These are phyloP conservation scores for Drosophila birchii DNA, from an alignment of 2,888 invertebrate species.

Conservation along the genomic window DNA sequence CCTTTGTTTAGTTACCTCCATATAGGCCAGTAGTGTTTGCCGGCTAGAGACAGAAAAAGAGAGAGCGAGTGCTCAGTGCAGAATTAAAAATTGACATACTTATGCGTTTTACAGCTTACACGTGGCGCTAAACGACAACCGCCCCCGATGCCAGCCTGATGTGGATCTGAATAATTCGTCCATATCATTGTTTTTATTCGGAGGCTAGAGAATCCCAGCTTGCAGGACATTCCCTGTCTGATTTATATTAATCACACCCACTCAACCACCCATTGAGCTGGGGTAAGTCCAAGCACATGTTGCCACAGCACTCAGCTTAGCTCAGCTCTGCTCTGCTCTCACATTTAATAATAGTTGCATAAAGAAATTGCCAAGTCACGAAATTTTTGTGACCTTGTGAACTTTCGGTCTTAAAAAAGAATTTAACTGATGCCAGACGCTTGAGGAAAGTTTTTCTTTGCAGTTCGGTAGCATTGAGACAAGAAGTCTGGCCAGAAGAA, in stretches of 20 bases:
- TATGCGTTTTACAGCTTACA: slow-evolving; percentile 65
- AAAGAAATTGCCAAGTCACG: slow-evolving; percentile 40
- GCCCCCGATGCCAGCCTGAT: slow-evolving; percentile 1
- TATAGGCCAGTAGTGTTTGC: slow-evolving; percentile 65
- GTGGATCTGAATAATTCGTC: slow-evolving; percentile 10
- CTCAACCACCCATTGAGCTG: neutral
- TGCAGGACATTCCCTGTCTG: neutral
- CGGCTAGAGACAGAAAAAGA: slow-evolving; percentile 41
- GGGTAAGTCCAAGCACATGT: slow-evolving; percentile 2
- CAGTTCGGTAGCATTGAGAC: slow-evolving; percentile 38
- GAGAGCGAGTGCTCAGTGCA: slow-evolving; percentile 41
- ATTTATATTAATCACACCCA: slow-evolving; percentile 26
- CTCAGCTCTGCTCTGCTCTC: neutral
- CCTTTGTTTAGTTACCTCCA: slow-evolving; percentile 71
- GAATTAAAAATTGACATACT: slow-evolving; percentile 68
- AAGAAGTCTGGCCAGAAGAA: slow-evolving; percentile 47
- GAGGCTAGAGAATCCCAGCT: slow-evolving; percentile 5
- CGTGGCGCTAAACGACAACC: slow-evolving; percentile 48
- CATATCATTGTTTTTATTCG: slow-evolving; percentile 18
- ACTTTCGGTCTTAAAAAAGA: slow-evolving; percentile 58
- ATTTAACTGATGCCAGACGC: slow-evolving; percentile 57
- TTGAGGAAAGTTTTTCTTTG: slow-evolving; percentile 55
- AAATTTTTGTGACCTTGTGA: slow-evolving; percentile 60
- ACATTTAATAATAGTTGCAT: slow-evolving; percentile 34
- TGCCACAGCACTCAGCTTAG: neutral